Conservation (phyloP, 2,797 vertebrate species). For the Pristis pectinata region DNA sequence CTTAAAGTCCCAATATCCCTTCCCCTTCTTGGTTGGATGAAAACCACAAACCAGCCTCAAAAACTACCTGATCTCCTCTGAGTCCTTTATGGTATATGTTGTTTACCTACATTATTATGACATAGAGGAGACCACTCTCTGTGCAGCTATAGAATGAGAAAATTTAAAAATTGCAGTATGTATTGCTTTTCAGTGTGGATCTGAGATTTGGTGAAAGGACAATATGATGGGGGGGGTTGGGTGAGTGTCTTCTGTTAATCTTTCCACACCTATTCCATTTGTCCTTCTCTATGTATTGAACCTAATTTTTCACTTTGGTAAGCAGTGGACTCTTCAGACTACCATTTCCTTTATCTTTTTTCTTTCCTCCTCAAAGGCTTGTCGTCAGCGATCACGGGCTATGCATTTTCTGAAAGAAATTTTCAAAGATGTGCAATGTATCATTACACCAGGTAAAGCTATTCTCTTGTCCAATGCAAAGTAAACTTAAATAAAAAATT, state of each 20-base stretch:
- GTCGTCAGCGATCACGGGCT: conserved; percentile 52
- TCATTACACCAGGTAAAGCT: conserved; percentile 54
- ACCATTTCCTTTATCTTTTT: background rate
- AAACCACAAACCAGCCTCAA: no score
- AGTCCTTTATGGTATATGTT: no score
- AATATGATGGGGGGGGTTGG: no score
- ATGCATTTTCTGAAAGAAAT: conserved; percentile 49
- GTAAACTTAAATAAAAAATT: background rate
- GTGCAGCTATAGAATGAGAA: no score
- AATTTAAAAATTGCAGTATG: no score
- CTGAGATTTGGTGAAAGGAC: background rate
- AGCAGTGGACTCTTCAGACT: background rate
- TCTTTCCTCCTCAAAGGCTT: conserved; percentile 48
- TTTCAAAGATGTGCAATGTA: conserved; percentile 50
- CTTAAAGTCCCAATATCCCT: no score
- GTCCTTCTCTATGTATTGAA: background rate
- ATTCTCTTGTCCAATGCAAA: background rate
- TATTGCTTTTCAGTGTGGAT: background rate
- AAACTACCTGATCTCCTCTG: no score
- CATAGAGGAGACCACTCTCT: background rate
- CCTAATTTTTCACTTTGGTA: background rate
- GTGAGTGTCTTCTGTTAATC: background rate
- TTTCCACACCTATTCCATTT: background rate
- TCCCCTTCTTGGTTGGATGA: no score
- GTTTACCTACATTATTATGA: no score